Percentiles rank a stretch among this genome's conserved stretches.
Conservation (phyloP, 2,797 vertebrate genomes). For the Danio albolineatus region DNA sequence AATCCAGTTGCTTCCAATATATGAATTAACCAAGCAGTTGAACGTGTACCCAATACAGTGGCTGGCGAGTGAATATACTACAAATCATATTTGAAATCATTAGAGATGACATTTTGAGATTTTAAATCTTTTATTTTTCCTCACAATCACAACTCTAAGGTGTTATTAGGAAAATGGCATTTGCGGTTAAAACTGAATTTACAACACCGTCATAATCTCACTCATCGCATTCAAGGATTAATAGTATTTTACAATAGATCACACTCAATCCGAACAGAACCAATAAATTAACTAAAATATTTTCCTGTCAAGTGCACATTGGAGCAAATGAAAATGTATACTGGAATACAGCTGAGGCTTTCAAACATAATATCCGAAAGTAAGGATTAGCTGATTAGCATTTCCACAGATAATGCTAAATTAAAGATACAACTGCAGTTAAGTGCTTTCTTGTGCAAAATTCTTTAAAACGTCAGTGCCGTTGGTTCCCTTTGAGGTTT, state of each 20-base stretch:
- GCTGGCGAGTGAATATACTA: too few relatives aligned
- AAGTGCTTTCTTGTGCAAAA: constrained; percentile 17
- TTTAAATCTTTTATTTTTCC: constrained; percentile 62
- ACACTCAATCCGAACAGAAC: not conserved
- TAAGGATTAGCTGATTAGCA: not conserved
- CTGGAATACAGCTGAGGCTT: not conserved
- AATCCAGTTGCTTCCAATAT: too few relatives aligned
- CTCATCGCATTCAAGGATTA: not conserved
- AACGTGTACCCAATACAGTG: too few relatives aligned
- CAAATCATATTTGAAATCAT: not conserved
- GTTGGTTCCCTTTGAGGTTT: not conserved
- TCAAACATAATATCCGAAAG: not conserved
- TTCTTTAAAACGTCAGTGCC: constrained; percentile 11
- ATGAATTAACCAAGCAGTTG: too few relatives aligned
- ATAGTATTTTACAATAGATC: constrained; percentile 15
- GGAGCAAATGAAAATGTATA: not conserved
- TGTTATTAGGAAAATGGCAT: constrained; percentile 27
- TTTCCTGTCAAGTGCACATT: constrained; percentile 9
- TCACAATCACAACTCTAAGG: constrained; percentile 18
- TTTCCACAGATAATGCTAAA: constrained; percentile 22
- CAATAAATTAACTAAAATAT: constrained; percentile 34
- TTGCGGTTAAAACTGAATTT: constrained; percentile 2
- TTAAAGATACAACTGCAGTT: not conserved
- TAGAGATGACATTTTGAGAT: not conserved
- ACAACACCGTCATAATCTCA: constrained; percentile 11